Evolutionary conservation across 2,113 vertebrate species (phyloP), one percentile per base, ranked within the genome.

Genomic region (Xiphophorus hellerii): DNA sequence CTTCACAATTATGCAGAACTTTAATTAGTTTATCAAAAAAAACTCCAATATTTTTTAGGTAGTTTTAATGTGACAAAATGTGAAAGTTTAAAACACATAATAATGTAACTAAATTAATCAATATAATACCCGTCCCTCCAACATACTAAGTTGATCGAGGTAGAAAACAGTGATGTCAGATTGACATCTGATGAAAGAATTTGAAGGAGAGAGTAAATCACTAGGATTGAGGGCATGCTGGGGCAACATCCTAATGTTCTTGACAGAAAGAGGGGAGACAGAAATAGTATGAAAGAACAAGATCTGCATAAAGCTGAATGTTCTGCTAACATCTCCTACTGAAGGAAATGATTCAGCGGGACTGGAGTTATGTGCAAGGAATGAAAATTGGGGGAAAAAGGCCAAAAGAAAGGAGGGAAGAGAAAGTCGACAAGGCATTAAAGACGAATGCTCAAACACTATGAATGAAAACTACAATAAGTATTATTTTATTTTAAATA

Each of bases 261-360:
- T 84, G 80, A 77, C 78, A 81, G 79, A 77, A 76, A 25, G 2
- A 25, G 7, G 48, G 48, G 1, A n/a, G 61, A 73, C 60, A 33
- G 48, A 27, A 58, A 76, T 42, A 74, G 48, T 62, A 63, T 22
- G 29, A 84, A 72, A 60, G 74, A 83, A 87, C 67, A 71, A 68
- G 48, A 69, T 78, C 33, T 29, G 31, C 39, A 70, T 69, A 51
- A 71, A 76, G 69, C 27, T 78, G 37, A 82, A 84, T 63, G 69
- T 66, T 12, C 67, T 29, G 54, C 69, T 66, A 69, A 58, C 72
- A 79, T 80, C 31, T 71, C 66, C 74, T 70, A 73, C 27, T 82
- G 72, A 25, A 75, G 74, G 69, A 69, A 10, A 14, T 10, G 2
- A 65, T 22, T 5, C 60, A 62, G 35, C 17, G 61, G 29, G 39